Base-by-base conservation (phyloP, 2,113 vertebrate species). In the Empidonax traillii region DNA sequence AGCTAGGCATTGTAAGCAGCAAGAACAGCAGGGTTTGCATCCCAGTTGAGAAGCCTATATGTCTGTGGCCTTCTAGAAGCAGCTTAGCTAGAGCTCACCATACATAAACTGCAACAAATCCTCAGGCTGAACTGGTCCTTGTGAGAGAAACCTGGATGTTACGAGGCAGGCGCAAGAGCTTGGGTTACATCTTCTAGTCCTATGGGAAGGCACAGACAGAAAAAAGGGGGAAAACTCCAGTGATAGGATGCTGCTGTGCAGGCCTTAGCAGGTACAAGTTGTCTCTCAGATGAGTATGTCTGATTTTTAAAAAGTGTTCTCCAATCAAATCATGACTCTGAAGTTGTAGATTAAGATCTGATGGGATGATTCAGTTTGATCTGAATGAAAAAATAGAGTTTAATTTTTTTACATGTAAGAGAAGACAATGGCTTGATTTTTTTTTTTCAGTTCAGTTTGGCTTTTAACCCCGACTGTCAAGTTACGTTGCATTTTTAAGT, bases 201-300 rank as follows among this genome's bases (percentile, higher is more conserved):
- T 56, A 35, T 14, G 9, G 37, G 35, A 71, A 59, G 18, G 12
- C 37, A 14, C 11, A 21, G 19, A 4, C 5, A 24, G 39, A 44
- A 51, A 68, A 55, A 49, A n/a, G 13, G 6, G 5, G 9, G 21
- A 3, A 20, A 35, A 6, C 3, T 19, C 21, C 0, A 0, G 7
- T 46, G 31, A 6, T 33, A 22, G 0, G 4, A 12, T 56, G 22
- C 56, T 65, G 30, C 39, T 82, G 39, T 67, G n/a, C 44, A 18
- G 47, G 58, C 31, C 41, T 69, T 20, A 3, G 5, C 10, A 9
- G 33, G 31, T 58, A 23, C 59, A 37, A 37, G 8, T 25, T 55
- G 14, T 28, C 33, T 56, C 25, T n/a, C 15, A 39, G n/a, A 55
- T 39, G 27, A 52, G 5, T 31, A 31, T 1, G 2, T 66, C 21